Evolutionary conservation across 2,888 invertebrate species (phyloP).

Genomic region (Horisme vitalbata): DNA sequence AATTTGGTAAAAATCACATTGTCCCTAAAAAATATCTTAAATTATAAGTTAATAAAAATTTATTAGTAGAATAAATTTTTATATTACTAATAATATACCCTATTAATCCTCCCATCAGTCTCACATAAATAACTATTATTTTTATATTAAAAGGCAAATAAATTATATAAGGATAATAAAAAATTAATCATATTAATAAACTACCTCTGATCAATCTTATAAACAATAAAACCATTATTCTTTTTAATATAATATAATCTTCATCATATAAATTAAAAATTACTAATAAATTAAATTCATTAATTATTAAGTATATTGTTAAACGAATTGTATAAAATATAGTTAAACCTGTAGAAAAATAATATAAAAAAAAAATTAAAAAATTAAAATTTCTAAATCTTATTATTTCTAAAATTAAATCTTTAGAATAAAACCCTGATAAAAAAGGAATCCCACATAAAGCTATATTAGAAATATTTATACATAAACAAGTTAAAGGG

Average conservation of each 20-base stretch:
- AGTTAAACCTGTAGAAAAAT: constrained; percentile 83
- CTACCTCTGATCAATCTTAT: constrained; percentile 80
- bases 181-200: constrained; percentile 80
- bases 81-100: constrained; percentile 72
- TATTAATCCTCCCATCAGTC: constrained; percentile 61
- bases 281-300: constrained; percentile 70
- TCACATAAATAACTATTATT: constrained; percentile 77
- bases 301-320: constrained; percentile 78
- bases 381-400: constrained; percentile 79
- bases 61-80: constrained; percentile 65
- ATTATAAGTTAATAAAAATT: constrained; percentile 59
- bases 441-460: constrained; percentile 86
- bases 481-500: constrained; percentile 79
- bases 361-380: constrained; percentile 79
- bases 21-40: constrained; percentile 56
- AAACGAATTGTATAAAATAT: constrained; percentile 82
- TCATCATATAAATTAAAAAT: constrained; percentile 78
- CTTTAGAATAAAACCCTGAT: constrained; percentile 86
- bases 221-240: constrained; percentile 74
- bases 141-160: constrained; percentile 78
- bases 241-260: constrained; percentile 72
- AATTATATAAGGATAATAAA: constrained; percentile 77
- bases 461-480: constrained; percentile 83
- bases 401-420: constrained; percentile 83
- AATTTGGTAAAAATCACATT: constrained; percentile 82